Evolutionary conservation across 2,113 vertebrate genomes (phyloP), one percentile per base, ranked within the genome.

Genomic region (Boulengeromyrus knoepffleri): DNA sequence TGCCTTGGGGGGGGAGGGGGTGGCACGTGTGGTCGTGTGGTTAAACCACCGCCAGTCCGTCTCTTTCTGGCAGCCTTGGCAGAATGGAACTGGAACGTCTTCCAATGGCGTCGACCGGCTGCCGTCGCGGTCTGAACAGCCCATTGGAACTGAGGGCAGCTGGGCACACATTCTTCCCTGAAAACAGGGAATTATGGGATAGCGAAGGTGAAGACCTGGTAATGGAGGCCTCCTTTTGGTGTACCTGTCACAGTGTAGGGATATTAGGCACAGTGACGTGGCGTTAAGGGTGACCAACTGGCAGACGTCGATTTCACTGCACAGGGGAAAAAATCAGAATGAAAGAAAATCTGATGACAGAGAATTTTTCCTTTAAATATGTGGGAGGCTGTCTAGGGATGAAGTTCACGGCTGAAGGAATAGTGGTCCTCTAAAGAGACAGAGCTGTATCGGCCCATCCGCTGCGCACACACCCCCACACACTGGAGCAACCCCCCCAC

Each of bases 41-140:
- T 36, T 53, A 53, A 87, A 87, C 47, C 85, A 53, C 85, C 31
- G 85, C 49, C 85, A 87, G 49, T 31, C 85, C 50, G 85, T 87
- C 49, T 87, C 85, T 56, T 50, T 87, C 47, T 19, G 27, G 49
- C 46, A 86, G 85, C 17, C 85, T 87, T 19, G 50, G 47, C 85
- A 86, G 85, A 47, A 49, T 47, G 42, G 45, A 21, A 49, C 3
- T 50, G 42, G 45, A 85, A 85, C 12, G 10, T 85, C 46, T 13
- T 49, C n/a, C 45, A 49, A 27, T 85, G 83, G 83, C 9, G 21
- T 85, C 83, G n/a, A n/a, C 46, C 3, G 1, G 83, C 83, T 46
- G 84, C 84, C 21, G 10, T n/a, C 45, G 84, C 24, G 47, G 42
- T 49, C 24, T 47, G 84, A 85, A 47, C 17, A 47, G 7, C 19